Conservation (phyloP, 92 coral and sea anemone species). For the Porites lobata region DNA sequence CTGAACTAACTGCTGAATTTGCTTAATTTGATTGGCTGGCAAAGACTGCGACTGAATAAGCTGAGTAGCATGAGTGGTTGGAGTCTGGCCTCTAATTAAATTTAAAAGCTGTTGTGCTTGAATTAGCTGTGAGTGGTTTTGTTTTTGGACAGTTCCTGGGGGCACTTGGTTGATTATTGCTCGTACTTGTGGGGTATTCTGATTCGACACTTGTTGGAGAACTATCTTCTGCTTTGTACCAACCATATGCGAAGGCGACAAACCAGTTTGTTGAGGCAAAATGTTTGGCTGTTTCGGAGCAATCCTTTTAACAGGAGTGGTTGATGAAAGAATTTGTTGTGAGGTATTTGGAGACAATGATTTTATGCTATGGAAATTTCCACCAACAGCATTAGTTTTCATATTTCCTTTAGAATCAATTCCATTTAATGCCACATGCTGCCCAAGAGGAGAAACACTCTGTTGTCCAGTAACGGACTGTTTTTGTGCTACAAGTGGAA, state of each 20-base stretch:
- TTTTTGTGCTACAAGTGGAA: constrained; percentile 34
- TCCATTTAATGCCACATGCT: constrained; percentile 39
- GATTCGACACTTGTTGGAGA: constrained; percentile 39
- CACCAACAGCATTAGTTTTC: constrained; percentile 18
- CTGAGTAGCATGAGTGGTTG: constrained; percentile 26
- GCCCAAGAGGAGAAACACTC: constrained; percentile 13
- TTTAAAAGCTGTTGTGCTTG: constrained; percentile 69
- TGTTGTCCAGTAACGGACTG: constrained; percentile 30
- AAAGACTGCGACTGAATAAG: constrained; percentile 49
- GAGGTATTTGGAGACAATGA: constrained; percentile 40
- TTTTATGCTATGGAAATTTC: constrained; percentile 36
- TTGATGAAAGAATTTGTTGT: constrained; percentile 37
- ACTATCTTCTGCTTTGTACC: constrained; percentile 57
- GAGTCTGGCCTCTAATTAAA: constrained; percentile 46
- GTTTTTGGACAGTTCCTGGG: constrained; percentile 38
- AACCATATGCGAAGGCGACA: constrained; percentile 64
- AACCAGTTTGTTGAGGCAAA: constrained; percentile 68
- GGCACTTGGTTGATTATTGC: constrained; percentile 56
- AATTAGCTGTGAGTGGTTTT: constrained; percentile 42
- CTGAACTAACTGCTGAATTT: constrained; percentile 86
- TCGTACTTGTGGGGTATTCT: constrained; percentile 46
- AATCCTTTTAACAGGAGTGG: constrained; percentile 81
- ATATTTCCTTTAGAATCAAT: constrained; percentile 30
- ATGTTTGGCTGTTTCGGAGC: constrained; percentile 86
- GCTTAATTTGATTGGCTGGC: constrained; percentile 77